A percentile compares a stretch with the other conserved stretches of the same genome.
Evolutionary conservation across 2,113 vertebrate species (phyloP).

Genomic region (Oryzias melastigma): DNA sequence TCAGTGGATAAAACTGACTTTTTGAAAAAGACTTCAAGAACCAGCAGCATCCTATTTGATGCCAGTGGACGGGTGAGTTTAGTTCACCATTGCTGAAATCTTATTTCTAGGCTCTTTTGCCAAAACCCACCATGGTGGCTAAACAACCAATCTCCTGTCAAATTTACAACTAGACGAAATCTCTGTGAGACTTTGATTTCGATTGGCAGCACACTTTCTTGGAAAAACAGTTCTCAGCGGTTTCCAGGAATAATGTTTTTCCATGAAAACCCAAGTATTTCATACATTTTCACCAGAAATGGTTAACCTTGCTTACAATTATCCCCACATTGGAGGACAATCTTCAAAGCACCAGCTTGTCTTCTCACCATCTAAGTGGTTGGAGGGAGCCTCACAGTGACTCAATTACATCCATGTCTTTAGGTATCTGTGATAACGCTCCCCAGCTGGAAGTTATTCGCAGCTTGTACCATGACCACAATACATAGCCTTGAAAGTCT

Average conservation of each 20-base stretch:
- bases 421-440: conserved; percentile 23
- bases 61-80: background rate
- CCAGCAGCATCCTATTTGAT: background rate
- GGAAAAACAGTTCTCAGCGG: conserved; percentile 12
- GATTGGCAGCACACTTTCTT: conserved; percentile 16
- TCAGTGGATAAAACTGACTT: background rate
- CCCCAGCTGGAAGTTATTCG: background rate
- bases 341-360: conserved; percentile 10
- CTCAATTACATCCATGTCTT: conserved; percentile 25
- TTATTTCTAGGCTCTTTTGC: background rate
- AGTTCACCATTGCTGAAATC: background rate
- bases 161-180: conserved; percentile 16
- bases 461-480: background rate
- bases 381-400: conserved; percentile 15
- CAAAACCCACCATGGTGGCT: conserved; percentile 6
- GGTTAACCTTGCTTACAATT: conserved; percentile 16
- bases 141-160: conserved; percentile 13
- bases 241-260: conserved; percentile 11
- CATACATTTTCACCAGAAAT: conserved; percentile 35
- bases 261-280: conserved; percentile 2
- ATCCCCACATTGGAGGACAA: conserved; percentile 2
- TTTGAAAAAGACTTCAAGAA: conserved; percentile 7
- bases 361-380: conserved; percentile 10
- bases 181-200: conserved; percentile 23
- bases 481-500: background rate